These are phyloP conservation scores for Cecidostiba fungosa DNA, from an alignment of 2,888 invertebrate species.

Conservation along the genomic window DNA sequence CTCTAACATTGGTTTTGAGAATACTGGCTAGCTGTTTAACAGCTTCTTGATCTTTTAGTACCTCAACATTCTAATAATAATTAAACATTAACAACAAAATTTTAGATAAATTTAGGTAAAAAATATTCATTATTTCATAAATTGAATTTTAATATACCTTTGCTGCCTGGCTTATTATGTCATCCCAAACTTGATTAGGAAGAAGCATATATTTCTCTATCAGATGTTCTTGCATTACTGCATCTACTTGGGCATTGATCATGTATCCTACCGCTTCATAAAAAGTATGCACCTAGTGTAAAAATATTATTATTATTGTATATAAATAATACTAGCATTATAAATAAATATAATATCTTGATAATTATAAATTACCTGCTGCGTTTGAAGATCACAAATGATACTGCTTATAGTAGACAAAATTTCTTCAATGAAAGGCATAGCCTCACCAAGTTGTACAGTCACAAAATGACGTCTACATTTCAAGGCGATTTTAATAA, in stretches of 20 bases:
- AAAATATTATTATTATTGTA: slow-evolving; percentile 45
- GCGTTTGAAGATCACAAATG: slow-evolving; percentile 98
- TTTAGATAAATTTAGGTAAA: neutral
- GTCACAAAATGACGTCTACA: slow-evolving; percentile 99
- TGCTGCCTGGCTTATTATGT: slow-evolving; percentile 97
- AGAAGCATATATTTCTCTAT: slow-evolving; percentile 99
- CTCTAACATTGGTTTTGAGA: slow-evolving; percentile 98
- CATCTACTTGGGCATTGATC: slow-evolving; percentile 97
- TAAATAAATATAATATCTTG: neutral
- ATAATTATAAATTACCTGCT: slow-evolving; percentile 86
- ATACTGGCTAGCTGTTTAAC: slow-evolving; percentile 99
- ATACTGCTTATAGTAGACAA: slow-evolving; percentile 97
- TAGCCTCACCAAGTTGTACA: slow-evolving; percentile 96
- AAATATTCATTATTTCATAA: neutral
- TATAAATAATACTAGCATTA: slow-evolving; percentile 17
- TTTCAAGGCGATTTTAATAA: slow-evolving; percentile 99
- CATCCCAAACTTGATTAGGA: slow-evolving; percentile 99
- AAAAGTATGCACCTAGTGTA: slow-evolving; percentile 91
- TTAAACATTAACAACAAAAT: slow-evolving; percentile 17
- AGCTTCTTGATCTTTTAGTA: slow-evolving; percentile 96
- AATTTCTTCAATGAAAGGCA: slow-evolving; percentile 99
- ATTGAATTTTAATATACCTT: slow-evolving; percentile 81
- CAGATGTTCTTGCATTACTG: slow-evolving; percentile 93
- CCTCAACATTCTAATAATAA: slow-evolving; percentile 90
- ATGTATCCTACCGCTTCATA: slow-evolving; percentile 99